Conservation (phyloP, 2,113 vertebrate species). For the Seriola dumerili region DNA sequence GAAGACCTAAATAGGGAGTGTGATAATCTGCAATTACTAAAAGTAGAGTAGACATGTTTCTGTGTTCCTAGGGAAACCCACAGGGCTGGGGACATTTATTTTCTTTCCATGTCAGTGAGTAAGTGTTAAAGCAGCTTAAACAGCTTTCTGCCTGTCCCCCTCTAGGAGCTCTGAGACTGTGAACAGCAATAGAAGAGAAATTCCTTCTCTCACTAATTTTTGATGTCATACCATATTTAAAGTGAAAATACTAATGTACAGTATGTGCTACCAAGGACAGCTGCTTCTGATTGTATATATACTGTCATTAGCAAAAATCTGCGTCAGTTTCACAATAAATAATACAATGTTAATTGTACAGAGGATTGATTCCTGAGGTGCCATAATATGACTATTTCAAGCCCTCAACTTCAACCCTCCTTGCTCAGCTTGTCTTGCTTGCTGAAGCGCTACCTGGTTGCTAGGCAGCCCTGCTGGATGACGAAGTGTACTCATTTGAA, state of each 20-base stretch:
- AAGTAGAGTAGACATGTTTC: constrained; percentile 23
- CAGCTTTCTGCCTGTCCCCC: neutral
- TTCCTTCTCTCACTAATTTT: neutral
- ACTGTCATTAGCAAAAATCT: neutral
- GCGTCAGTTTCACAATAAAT: constrained; percentile 5
- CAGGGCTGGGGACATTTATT: constrained; percentile 1
- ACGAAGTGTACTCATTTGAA: constrained; percentile 41
- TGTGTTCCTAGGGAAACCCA: constrained; percentile 20
- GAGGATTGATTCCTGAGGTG: neutral
- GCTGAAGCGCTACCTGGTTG: constrained; percentile 71
- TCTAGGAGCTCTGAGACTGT: neutral
- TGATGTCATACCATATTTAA: neutral
- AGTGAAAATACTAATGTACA: neutral
- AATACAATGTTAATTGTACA: neutral
- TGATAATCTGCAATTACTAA: constrained; percentile 30
- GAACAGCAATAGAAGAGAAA: neutral
- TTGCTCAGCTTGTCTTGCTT: constrained; percentile 8
- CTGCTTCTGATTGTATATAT: neutral
- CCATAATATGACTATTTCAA: constrained; percentile 26
- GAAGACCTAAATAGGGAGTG: constrained; percentile 15
- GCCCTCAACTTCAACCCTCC: constrained; percentile 13
- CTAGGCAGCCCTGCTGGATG: constrained; percentile 69
- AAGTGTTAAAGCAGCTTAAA: constrained; percentile 17
- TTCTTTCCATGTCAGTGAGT: neutral
- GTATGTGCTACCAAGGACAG: neutral